Conservation (phyloP, 2,113 vertebrate genomes). For the Osmerus eperlanus region DNA sequence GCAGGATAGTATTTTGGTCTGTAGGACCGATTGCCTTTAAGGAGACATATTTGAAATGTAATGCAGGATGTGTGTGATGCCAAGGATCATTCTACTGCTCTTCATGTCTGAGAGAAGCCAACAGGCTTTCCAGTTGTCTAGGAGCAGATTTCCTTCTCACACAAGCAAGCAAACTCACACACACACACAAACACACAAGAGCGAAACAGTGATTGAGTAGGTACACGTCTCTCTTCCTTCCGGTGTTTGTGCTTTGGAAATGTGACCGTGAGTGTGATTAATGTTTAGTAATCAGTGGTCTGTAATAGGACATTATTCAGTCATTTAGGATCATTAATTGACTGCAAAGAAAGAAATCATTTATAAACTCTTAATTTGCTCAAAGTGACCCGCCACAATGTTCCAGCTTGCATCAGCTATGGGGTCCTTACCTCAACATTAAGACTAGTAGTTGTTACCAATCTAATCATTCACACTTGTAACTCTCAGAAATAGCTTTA, state of each 20-base stretch:
- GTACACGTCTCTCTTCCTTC: slow-evolving; percentile 5
- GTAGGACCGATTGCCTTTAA: no score
- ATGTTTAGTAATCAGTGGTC: slow-evolving; percentile 33
- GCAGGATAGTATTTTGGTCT: no score
- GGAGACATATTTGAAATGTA: no score
- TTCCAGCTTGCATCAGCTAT: no score
- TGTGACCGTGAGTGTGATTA: slow-evolving; percentile 8
- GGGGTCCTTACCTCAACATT: no score
- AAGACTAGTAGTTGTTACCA: no score
- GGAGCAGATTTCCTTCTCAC: not conserved
- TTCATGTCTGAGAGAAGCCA: slow-evolving; percentile 33
- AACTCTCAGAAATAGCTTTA: no score
- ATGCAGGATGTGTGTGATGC: no score
- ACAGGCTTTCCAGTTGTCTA: not conserved
- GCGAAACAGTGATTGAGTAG: not conserved
- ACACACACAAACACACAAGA: not conserved
- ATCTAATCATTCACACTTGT: no score
- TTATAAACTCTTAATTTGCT: not conserved
- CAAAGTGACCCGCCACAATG: no score
- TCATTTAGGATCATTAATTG: slow-evolving; percentile 32
- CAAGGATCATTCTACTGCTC: slow-evolving; percentile 14
- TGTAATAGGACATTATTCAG: slow-evolving; percentile 37
- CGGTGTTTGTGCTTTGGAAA: slow-evolving; percentile 15
- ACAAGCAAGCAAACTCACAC: not conserved
- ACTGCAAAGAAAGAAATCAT: not conserved